Percentiles rank a stretch among this genome's conserved stretches.
phyloP scores from a whole-genome alignment of 2,888 invertebrate species.

The Phoenoteleia sp. region DNA sequence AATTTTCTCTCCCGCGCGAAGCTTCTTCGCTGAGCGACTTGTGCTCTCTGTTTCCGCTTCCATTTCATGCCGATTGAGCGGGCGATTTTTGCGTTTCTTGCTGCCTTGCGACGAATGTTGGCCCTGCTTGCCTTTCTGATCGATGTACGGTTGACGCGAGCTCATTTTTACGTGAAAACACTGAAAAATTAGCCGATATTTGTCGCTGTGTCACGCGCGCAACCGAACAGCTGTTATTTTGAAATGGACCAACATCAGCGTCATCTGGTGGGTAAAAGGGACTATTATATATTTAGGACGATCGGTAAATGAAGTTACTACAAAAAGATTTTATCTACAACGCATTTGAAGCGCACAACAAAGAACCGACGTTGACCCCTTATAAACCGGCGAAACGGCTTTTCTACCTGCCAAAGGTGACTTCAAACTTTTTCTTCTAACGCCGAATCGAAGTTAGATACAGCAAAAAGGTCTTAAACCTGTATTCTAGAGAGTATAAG shows the following conservation, averaged over 20 bases:
- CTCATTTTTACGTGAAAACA: slow-evolving; percentile 16
- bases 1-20: not conserved
- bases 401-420: slow-evolving; percentile 1
- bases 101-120: not conserved
- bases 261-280: slow-evolving; percentile 10
- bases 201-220: not conserved
- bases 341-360: not conserved
- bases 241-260: slow-evolving; percentile 4
- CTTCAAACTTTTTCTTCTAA: not conserved
- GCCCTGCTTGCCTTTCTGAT: slow-evolving; percentile 7
- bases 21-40: slow-evolving; percentile 52
- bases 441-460: not conserved
- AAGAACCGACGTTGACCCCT: not conserved
- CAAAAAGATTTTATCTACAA: slow-evolving; percentile 13
- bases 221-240: slow-evolving; percentile 13
- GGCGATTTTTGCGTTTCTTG: slow-evolving; percentile 42
- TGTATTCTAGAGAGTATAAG: not conserved
- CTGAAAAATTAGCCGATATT: slow-evolving; percentile 16
- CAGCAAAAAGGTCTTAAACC: not conserved
- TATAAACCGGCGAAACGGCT: slow-evolving; percentile 4
- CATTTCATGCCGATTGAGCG: slow-evolving; percentile 55
- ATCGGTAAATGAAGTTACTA: slow-evolving; percentile 12
- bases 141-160: slow-evolving; percentile 8
- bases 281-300: not conserved
- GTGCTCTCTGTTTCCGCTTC: slow-evolving; percentile 69